These are phyloP conservation scores for Batillaria attramentaria DNA, from an alignment of 1,140 invertebrate genomes.

Conservation along the genomic window DNA sequence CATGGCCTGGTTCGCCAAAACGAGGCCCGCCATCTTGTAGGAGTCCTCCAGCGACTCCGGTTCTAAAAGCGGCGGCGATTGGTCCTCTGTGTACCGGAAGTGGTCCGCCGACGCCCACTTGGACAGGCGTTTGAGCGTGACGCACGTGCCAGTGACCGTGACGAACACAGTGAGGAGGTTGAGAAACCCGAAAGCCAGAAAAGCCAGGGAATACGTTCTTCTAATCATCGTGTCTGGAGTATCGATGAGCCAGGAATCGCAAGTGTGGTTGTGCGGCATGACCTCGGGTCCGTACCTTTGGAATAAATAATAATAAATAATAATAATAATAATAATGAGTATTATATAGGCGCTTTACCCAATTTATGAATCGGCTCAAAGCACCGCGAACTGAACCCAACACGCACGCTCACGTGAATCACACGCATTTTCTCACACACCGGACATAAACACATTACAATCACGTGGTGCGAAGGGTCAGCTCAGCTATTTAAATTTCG, in stretches of 20 bases:
- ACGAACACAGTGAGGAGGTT: conserved; percentile 26
- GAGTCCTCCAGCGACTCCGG: neutral
- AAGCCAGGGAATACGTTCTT: conserved; percentile 48
- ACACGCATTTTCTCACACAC: no score
- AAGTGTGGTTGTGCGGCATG: conserved; percentile 38
- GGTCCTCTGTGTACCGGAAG: conserved; percentile 19
- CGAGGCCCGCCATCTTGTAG: conserved; percentile 30
- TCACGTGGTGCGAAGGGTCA: no score
- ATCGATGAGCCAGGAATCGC: conserved; percentile 52
- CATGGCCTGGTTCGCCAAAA: conserved; percentile 40
- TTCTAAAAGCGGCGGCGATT: no score
- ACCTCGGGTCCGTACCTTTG: conserved; percentile 52
- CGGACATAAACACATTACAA: no score
- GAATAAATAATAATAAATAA: no score
- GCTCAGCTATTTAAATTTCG: no score
- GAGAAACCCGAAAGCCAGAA: conserved; percentile 46
- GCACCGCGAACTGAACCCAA: no score
- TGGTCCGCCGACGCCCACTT: conserved; percentile 1
- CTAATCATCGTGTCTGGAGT: conserved; percentile 33
- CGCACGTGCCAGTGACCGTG: neutral
- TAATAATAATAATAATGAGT: no score
- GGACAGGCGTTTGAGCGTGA: neutral
- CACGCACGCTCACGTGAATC: no score
- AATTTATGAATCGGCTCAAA: no score
- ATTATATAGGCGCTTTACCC: no score